Percentiles rank a stretch among this genome's conserved stretches.
Conservation (phyloP, 2,888 invertebrate genomes). For the Cerastis rubricosa region DNA sequence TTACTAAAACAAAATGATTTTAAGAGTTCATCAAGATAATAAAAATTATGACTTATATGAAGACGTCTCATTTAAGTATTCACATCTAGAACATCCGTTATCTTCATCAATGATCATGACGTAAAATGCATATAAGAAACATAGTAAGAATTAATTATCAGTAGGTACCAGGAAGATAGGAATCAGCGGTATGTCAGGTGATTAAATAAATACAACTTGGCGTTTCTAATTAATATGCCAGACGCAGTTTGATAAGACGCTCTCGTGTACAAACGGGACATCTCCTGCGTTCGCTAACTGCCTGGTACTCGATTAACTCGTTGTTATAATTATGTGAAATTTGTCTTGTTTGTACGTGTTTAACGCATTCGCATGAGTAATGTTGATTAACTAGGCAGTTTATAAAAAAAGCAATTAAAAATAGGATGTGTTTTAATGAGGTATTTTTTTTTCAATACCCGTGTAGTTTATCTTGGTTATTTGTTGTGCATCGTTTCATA, state of each 20-base stretch:
- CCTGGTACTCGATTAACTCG: conserved; percentile 85
- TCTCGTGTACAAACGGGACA: conserved; percentile 76
- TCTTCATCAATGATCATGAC: conserved; percentile 67
- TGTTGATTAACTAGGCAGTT: conserved; percentile 10
- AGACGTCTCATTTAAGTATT: conserved; percentile 64
- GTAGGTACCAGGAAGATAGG: conserved; percentile 81
- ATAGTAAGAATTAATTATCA: conserved; percentile 86
- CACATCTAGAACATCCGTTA: conserved; percentile 67
- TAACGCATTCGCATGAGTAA: conserved; percentile 40
- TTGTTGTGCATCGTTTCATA: conserved; percentile 18
- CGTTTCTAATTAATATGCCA: conserved; percentile 89
- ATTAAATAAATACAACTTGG: conserved; percentile 89
- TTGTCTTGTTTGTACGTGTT: conserved; percentile 76
- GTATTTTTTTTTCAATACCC: not conserved
- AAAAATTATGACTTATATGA: conserved; percentile 55
- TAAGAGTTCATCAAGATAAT: conserved; percentile 8
- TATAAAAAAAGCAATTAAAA: conserved; percentile 23
- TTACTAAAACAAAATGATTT: conserved; percentile 12
- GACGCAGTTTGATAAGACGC: conserved; percentile 85
- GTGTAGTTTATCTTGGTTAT: not conserved
- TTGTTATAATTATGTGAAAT: conserved; percentile 82
- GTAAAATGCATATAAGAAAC: conserved; percentile 75
- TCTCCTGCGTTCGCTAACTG: conserved; percentile 81
- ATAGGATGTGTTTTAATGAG: conserved; percentile 15
- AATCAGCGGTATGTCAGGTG: conserved; percentile 86